Percentiles rank a stretch among this genome's conserved stretches.
phyloP scores from a whole-genome alignment of 2,888 invertebrate genomes.

The Synergus laeviventris region DNA sequence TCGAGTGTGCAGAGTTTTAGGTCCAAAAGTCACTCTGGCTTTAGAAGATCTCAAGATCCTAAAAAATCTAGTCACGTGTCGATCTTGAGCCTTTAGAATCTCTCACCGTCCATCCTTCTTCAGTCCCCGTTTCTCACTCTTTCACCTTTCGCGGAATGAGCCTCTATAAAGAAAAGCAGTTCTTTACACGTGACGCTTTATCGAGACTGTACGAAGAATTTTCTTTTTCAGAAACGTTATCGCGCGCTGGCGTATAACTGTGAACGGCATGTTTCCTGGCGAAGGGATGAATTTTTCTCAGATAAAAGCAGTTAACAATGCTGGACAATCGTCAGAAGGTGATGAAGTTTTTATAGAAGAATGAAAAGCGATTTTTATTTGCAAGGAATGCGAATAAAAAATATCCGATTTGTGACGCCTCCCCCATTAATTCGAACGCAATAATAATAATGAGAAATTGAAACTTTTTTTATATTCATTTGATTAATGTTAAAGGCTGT shows the following conservation, averaged over 20 bases:
- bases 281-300: not conserved
- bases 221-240: constrained; percentile 11
- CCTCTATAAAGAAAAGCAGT: constrained; percentile 12
- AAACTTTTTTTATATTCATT: no score
- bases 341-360: not conserved
- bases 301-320: constrained; percentile 19
- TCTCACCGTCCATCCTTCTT: not conserved
- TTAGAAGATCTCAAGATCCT: constrained; percentile 21
- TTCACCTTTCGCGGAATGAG: not conserved
- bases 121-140: not conserved
- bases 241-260: not conserved
- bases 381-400: not conserved
- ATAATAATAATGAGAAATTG: no score
- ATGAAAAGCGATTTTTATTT: not conserved
- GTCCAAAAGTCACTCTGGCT: not conserved
- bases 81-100: constrained; percentile 2
- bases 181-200: constrained; percentile 11
- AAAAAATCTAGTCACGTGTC: constrained; percentile 32
- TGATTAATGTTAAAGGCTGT: no score
- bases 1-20: not conserved
- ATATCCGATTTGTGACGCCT: no score
- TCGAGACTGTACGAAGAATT: constrained; percentile 1
- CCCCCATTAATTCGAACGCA: no score
- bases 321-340: constrained; percentile 6
- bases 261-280: not conserved